Percentiles rank a stretch among this genome's conserved stretches.
Evolutionary conservation across 2,113 vertebrate genomes (phyloP).

Genomic region (Malurus cyaneus): DNA sequence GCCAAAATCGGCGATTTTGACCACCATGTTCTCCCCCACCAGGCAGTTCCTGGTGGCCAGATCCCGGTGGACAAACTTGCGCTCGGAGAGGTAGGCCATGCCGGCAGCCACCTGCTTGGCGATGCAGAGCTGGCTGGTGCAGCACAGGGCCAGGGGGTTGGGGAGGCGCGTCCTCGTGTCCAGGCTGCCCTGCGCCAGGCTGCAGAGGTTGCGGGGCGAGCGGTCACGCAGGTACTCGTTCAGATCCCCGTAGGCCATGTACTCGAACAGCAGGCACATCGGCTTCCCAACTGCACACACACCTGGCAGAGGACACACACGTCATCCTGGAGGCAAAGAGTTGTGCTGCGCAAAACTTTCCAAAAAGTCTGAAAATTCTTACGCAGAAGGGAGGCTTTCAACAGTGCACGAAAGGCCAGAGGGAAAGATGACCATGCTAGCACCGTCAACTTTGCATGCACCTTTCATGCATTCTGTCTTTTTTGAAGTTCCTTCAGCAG

Average conservation of each 20-base stretch:
- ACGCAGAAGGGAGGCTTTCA: background rate
- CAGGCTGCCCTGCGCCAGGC: constrained; percentile 76
- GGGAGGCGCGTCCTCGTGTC: constrained; percentile 62
- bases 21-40: constrained; percentile 91
- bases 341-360: background rate
- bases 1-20: constrained; percentile 97
- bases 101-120: constrained; percentile 92
- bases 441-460: background rate
- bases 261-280: constrained; percentile 97
- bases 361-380: background rate
- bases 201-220: constrained; percentile 77
- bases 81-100: constrained; percentile 96
- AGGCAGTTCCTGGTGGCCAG: constrained; percentile 96
- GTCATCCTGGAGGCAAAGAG: background rate
- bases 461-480: background rate
- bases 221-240: constrained; percentile 91
- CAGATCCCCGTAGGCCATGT: constrained; percentile 95
- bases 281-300: constrained; percentile 97
- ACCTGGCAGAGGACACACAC: constrained; percentile 69
- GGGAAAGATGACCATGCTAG: background rate
- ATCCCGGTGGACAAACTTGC: constrained; percentile 97
- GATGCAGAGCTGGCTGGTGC: constrained; percentile 86
- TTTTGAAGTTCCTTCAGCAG: background rate
- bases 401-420: background rate
- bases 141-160: constrained; percentile 74